Evolutionary conservation across 2,888 invertebrate species (phyloP), one percentile per base, ranked within the genome.

Genomic region (Cacoxenus indagator): DNA sequence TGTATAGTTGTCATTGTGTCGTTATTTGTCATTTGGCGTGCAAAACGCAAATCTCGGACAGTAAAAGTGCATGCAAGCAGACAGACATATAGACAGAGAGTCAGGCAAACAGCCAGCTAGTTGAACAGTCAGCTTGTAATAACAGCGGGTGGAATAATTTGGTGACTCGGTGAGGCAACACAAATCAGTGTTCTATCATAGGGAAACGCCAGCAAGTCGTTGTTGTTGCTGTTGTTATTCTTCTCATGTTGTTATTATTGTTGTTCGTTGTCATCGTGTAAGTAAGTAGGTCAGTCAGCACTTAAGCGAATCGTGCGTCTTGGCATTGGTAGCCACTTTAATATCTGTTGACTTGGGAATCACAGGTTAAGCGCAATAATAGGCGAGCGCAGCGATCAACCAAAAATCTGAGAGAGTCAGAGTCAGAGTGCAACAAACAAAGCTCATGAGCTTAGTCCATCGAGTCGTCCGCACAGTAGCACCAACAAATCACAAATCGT

Each of bases 401-500:
- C 22, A 48, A 19, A 14, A 5, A 19, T 11, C 22, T 22, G 43
- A 62, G 43, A 9, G 19, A 31, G 0, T 2, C 78, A 69, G 69
- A 62, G 51, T 67, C 68, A 76, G 77, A 78, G 1, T 51, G 4
- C 55, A 55, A 26, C 24, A 9, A 26, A 2, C 46, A 31, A 65
- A 48, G 26, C 45, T 11, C 11, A 43, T 43, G 45, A n/a, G 45
- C 43, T 43, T 9, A 2, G 9, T 9, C 43, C 43, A 27, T 29
- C 29, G 27, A 26, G 29, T 8, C 29, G 14, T 2, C 22, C 45
- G 61, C 78, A 83, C 75, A 75, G 78, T 81, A 84, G 80, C 80
- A 72, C 75, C 76, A 77, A 77, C 80, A 83, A 84, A 80, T 84
- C 77, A 78, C 76, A 84, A 83, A 83, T 83, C 83, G 84, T 78